Conservation (phyloP, 2,797 vertebrate species). For the Sylvilagus floridanus region DNA sequence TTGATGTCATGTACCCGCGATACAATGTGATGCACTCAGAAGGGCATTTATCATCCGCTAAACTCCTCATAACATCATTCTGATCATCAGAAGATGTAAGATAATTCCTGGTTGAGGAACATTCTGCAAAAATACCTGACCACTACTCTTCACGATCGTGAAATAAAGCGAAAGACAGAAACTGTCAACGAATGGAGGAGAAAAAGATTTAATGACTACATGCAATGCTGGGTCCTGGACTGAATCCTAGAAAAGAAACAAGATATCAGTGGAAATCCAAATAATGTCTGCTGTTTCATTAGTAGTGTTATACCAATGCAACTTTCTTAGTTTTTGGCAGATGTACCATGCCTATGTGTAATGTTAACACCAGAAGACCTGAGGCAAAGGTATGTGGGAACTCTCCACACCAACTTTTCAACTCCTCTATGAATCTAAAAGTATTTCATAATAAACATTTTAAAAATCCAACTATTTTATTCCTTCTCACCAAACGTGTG, state of each 20-base stretch:
- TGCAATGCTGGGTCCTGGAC: background rate
- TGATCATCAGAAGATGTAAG: background rate
- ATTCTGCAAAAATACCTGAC: background rate
- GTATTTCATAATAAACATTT: background rate
- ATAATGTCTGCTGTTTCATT: background rate
- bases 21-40: background rate
- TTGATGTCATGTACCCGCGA: background rate
- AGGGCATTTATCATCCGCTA: background rate
- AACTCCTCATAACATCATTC: background rate
- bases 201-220: background rate
- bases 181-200: background rate
- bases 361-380: background rate
- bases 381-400: background rate
- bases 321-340: conserved; percentile 15
- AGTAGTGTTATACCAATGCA: background rate
- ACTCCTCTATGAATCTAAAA: background rate
- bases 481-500: background rate
- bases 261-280: background rate
- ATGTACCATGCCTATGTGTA: background rate
- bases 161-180: background rate
- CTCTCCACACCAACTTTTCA: background rate
- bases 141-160: background rate
- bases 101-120: background rate
- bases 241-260: background rate
- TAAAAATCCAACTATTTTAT: background rate